Evolutionary conservation across 2,797 vertebrate genomes (phyloP), one percentile per base, ranked within the genome.

Genomic region (Sebastolobus alascanus): DNA sequence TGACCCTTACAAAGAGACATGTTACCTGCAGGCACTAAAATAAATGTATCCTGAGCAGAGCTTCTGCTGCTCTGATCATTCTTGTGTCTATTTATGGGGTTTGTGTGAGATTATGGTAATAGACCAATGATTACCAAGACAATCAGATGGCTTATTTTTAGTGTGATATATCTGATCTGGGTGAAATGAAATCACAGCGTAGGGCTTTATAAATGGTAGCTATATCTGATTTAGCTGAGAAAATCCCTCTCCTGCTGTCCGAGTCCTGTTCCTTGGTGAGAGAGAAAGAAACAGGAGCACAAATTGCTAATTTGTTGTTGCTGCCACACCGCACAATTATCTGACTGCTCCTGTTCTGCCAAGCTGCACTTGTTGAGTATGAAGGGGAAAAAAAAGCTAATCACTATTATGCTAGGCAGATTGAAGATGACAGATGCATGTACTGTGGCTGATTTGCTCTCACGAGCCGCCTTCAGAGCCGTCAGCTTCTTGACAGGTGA

Each of bases 351-450:
- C 54, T 66, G 22, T 46, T 79, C 66, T 67, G 35, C 73, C 33
- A 46, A 55, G 75, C 64, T 46, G 71, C 37, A 60, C 43, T 82
- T 75, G 50, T 71, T 73, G 52, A 68, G 71, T 29, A 61, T 13
- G 14, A 73, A 65, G 20, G 68, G n/a, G 37, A 73, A 81, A 38
- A 7, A 12, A 31, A 33, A 60, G 70, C 82, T 83, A 73, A 87
- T 90, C 82, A 68, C 55, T 11, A 7, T 79, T 79, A 63, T 73
- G 59, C 31, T 8, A 0, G n/a, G 68, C 65, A 56, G 69, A 89
- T 55, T 68, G 58, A 75, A 75, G 18, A 71, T 78, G 84, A 50
- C 80, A 82, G 75, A 81, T 87, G 82, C 56, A 82, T 90, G 83
- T 84, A 40, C 70, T 66, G 40, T 68, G 75, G 73, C 35, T 75